Base-by-base conservation (phyloP, 2,797 vertebrate species). In the Tarsius wallacei region DNA sequence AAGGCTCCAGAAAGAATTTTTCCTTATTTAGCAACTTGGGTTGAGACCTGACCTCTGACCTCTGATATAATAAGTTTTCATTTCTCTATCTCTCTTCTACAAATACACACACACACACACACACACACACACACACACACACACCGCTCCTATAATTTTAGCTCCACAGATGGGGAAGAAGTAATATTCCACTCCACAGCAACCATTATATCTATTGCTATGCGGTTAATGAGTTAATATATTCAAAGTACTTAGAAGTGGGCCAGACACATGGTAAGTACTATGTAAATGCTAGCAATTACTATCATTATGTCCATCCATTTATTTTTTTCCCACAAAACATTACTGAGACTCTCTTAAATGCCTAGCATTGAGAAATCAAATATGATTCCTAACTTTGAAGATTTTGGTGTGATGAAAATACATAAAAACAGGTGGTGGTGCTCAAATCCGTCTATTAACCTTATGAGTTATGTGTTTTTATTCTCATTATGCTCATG, bases 231-330 rank as follows among this genome's bases (percentile, higher is more conserved):
- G 63, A 42, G 31, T 87, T 93, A 90, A 95, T 82, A 80, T 22
- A 90, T 70, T 51, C 80, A 92, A 90, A 84, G 81, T 26, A 90
- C 31, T 94, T 77, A 93, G n/a, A 59, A 87, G 33, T 80, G 16
- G 49, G 2, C 49, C 85, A 61, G 49, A 80, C 42, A 57, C 61
- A 59, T 4, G 15, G 24, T 81, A 78, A 66, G 24, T 70, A 63
- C 47, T 77, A 55, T 49, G 57, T 61, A 84, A 89, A 92, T 49
- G 49, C 71, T 64, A 68, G n/a, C 22, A 80, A 73, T 78, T 84
- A 84, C 51, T 76, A 87, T 17, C 28, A 87, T 64, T 53, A 80
- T 73, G 19, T 49, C 64, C 49, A 71, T n/a, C 4, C 66, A 59
- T 55, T 87, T 42, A 66, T 64, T 66, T 59, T 33, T 73, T 33